Percentiles rank a stretch among this genome's conserved stretches.
These are phyloP conservation scores for Callipepla californica DNA, from an alignment of 2,113 vertebrate genomes.

Conservation along the genomic window DNA sequence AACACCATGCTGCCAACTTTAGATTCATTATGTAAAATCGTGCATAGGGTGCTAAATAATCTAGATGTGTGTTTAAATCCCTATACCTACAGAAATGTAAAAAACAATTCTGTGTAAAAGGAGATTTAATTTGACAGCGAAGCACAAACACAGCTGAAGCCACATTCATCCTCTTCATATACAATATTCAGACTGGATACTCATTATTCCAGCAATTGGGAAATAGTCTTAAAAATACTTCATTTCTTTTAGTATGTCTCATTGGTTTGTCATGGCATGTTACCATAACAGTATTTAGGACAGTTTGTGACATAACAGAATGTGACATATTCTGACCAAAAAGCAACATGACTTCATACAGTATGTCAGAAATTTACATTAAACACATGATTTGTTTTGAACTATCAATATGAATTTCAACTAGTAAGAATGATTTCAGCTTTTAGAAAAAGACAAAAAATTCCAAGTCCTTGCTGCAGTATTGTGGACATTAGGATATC, in stretches of 20 bases:
- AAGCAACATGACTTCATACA: background rate
- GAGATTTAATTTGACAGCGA: background rate
- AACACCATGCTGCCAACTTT: background rate
- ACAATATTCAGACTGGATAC: background rate
- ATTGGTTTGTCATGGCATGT: constrained; percentile 48
- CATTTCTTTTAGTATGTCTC: constrained; percentile 9
- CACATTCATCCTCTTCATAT: background rate
- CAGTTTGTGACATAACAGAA: background rate
- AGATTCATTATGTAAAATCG: background rate
- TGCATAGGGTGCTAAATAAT: background rate
- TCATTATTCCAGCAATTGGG: background rate
- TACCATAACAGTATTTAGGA: background rate
- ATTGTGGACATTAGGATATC: background rate
- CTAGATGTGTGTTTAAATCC: background rate
- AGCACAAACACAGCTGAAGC: constrained; percentile 4
- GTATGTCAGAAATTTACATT: constrained; percentile 50
- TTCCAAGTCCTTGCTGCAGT: background rate
- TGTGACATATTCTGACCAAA: constrained; percentile 24
- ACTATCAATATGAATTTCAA: constrained; percentile 3
- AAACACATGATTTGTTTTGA: constrained; percentile 35
- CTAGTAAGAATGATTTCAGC: background rate
- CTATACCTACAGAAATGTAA: background rate
- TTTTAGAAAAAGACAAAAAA: background rate
- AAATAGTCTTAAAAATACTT: constrained; percentile 61
- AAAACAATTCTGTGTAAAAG: background rate